Evolutionary conservation across 2,888 invertebrate genomes (phyloP), one percentile per base, ranked within the genome.

Genomic region (Agonopterix alstromeriana): DNA sequence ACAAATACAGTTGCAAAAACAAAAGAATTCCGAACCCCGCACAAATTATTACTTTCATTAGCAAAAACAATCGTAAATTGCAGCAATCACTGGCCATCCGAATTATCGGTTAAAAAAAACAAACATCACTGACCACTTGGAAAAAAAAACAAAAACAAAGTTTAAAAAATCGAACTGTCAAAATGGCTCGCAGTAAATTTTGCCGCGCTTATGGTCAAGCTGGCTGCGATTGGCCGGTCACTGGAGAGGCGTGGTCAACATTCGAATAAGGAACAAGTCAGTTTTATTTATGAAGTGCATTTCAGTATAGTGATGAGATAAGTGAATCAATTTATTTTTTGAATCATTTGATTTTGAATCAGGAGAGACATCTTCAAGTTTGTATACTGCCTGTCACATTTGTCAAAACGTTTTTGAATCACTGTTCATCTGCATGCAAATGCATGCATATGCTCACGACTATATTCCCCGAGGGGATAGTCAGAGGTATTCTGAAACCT

Each of bases 161-260:
- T 70, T 75, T 69, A 80, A 84, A 82, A 83, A 82, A 76, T 77
- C 71, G 76, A 82, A 77, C 82, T 86, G 86, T 87, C 86, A 87
- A 83, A 85, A 87, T 80, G 84, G 82, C 77, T 70, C 67, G 80
- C 81, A 68, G 80, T 82, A 85, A 82, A 82, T 84, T 82, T 80
- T 73, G 69, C 75, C 74, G 77, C 73, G 77, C 67, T 65, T 51
- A 58, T 51, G 59, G 65, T 63, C 61, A 61, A 57, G 58, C 54
- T 46, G 50, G 60, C 56, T 49, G 61, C 63, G 53, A 86, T 86
- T 87, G 87, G 86, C 53, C 64, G 60, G 53, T 54, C 45, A 48
- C 56, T 47, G 36, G 52, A 72, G 63, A 68, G 86, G 85, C 86
- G 87, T 80, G 83, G 79, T 70, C 70, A 55, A 56, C 60, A 69